Evolutionary conservation across 2,113 vertebrate species (phyloP), one percentile per base, ranked within the genome.

Genomic region (Eonycteris spelaea): DNA sequence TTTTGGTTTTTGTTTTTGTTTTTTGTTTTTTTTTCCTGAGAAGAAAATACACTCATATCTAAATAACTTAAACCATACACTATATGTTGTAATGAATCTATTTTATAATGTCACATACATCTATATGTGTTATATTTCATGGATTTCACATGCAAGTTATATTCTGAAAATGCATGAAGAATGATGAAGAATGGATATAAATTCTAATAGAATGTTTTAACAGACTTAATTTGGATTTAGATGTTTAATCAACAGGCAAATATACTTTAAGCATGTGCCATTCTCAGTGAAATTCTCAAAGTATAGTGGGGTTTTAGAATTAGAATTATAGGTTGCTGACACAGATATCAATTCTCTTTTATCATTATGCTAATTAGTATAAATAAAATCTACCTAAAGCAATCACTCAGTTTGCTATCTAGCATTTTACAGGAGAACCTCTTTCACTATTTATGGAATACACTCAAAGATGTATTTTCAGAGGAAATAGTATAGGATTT

Each of bases 381-480:
- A 97, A 97, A 94, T 97, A 94, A 90, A 95, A 84, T 92, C 92
- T 97, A 94, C 96, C 84, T 96, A 86, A 96, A 97, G 94, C 93
- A 97, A 53, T 48, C 65, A 94, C 6, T 85, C 85, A 97, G 95
- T 98, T 91, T 91, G 12, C 86, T 93, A 13, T 53, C 68, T 85
- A 92, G 90, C 91, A 97, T 89, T 96, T 96, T 78, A 95, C 73
- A 97, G 90, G 38, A 90, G 65, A 98, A 82, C 85, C 89, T 93
- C 71, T 61, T 73, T 65, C 40, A 94, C 73, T 98, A 98, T 98
- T 98, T 96, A 93, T 97, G 92, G 89, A 55, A 94, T 96, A 97
- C 51, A 95, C 86, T 97, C 96, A 97, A 98, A 97, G 97, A 98
- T 97, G 94, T 95, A 97, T 97, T 98, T 98, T 97, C 92, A 98